Evolutionary conservation across 1,140 invertebrate genomes (phyloP).

Genomic region (Heliconius himera): DNA sequence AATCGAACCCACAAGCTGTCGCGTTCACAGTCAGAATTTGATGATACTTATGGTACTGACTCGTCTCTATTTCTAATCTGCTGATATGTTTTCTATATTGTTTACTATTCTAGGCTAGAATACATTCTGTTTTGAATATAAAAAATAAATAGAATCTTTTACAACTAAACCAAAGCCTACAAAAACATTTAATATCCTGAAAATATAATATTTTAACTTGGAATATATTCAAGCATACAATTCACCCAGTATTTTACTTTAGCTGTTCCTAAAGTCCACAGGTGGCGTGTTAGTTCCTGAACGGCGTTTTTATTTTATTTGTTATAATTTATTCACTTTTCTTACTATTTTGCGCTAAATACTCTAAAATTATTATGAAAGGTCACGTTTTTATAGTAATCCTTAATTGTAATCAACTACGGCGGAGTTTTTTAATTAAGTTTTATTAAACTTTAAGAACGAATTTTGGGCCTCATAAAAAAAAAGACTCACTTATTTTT

Average conservation of each 20-base stretch:
- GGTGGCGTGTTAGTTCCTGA: conserved; percentile 11
- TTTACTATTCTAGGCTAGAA: too few species aligned
- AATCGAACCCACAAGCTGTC: too few species aligned
- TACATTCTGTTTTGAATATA: too few species aligned
- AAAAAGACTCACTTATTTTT: background rate
- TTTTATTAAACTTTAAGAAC: background rate
- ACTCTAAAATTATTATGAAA: conserved; percentile 15
- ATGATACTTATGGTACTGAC: too few species aligned
- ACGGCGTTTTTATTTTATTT: background rate
- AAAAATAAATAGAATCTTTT: too few species aligned
- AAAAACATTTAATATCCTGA: background rate
- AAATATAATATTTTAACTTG: background rate
- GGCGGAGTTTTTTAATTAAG: background rate
- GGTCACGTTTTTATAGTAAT: conserved; percentile 22
- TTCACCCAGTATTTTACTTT: background rate
- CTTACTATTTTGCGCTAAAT: background rate
- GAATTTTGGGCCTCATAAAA: background rate
- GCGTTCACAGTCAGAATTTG: too few species aligned
- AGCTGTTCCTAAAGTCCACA: background rate
- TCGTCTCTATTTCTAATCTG: too few species aligned
- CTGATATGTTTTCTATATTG: too few species aligned
- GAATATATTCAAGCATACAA: background rate
- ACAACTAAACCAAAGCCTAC: too few species aligned
- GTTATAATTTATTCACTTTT: conserved; percentile 24
- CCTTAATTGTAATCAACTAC: conserved; percentile 7